A percentile compares a stretch with the other conserved stretches of the same genome.
phyloP scores from a whole-genome alignment of 2,113 vertebrate genomes.

The Hypomesus transpacificus region DNA sequence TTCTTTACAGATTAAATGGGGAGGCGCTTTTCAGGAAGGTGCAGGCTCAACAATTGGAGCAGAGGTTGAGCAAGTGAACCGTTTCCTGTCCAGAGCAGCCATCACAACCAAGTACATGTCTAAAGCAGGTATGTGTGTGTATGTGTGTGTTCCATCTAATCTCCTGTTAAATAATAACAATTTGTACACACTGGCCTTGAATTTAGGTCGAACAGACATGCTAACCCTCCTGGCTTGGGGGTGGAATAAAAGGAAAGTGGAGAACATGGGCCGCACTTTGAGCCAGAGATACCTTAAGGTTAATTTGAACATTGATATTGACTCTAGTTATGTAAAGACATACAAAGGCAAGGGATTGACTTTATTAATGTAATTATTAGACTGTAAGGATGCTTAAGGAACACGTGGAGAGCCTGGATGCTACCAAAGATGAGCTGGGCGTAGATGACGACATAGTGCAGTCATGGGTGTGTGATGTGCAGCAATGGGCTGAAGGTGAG shows the following conservation, averaged over 20 bases:
- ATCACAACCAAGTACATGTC: constrained; percentile 25
- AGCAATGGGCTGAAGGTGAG: too few species aligned
- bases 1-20: constrained; percentile 8
- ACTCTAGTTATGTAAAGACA: too few species aligned
- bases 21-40: constrained; percentile 10
- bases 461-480: too few species aligned
- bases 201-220: constrained; percentile 22
- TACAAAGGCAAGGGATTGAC: too few species aligned
- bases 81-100: constrained; percentile 25
- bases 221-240: constrained; percentile 17
- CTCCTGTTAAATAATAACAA: not conserved
- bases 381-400: too few species aligned
- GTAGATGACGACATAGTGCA: too few species aligned
- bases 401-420: too few species aligned
- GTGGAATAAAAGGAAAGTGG: constrained; percentile 11
- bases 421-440: too few species aligned
- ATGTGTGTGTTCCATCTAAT: not conserved
- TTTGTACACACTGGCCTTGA: not conserved
- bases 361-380: too few species aligned
- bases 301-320: too few species aligned
- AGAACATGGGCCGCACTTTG: constrained; percentile 10
- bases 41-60: constrained; percentile 3
- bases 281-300: not conserved
- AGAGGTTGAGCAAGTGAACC: constrained; percentile 23
- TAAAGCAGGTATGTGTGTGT: constrained; percentile 10